phyloP scores from a whole-genome alignment of 2,113 vertebrate genomes.

The Zosterops pallidus region DNA sequence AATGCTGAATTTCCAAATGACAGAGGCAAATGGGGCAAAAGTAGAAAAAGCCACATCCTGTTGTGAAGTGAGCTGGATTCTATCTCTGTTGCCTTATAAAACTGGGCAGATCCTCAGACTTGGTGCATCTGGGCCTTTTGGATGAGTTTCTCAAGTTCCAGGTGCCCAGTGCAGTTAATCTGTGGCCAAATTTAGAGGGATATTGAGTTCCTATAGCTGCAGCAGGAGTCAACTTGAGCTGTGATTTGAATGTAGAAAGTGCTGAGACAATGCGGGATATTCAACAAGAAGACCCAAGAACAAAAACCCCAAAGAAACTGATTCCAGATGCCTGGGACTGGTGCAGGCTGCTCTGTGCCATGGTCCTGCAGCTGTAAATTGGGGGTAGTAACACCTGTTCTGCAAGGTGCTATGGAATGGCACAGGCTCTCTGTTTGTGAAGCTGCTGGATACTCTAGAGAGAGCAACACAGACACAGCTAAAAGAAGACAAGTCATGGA shows the following conservation, averaged over 20 bases:
- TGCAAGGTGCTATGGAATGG: background rate
- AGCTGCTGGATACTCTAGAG: background rate
- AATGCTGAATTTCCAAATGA: background rate
- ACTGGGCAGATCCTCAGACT: background rate
- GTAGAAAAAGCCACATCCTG: accelerated
- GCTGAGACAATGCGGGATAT: background rate
- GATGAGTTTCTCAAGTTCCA: background rate
- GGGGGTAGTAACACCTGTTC: background rate
- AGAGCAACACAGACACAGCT: background rate
- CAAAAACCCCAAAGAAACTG: background rate
- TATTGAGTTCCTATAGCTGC: background rate
- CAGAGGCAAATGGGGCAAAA: background rate
- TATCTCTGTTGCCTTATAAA: background rate
- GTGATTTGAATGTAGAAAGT: background rate
- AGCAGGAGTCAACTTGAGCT: background rate
- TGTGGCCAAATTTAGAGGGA: background rate
- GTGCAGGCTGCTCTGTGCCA: background rate
- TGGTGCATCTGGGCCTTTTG: background rate
- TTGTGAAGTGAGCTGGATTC: background rate
- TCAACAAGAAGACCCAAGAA: background rate
- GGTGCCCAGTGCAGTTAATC: background rate
- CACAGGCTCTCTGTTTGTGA: background rate
- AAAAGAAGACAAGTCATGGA: background rate
- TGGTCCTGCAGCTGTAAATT: background rate
- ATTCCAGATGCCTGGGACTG: background rate